Evolutionary conservation across 1,140 invertebrate genomes (phyloP).

Genomic region (Coptotermes formosanus): DNA sequence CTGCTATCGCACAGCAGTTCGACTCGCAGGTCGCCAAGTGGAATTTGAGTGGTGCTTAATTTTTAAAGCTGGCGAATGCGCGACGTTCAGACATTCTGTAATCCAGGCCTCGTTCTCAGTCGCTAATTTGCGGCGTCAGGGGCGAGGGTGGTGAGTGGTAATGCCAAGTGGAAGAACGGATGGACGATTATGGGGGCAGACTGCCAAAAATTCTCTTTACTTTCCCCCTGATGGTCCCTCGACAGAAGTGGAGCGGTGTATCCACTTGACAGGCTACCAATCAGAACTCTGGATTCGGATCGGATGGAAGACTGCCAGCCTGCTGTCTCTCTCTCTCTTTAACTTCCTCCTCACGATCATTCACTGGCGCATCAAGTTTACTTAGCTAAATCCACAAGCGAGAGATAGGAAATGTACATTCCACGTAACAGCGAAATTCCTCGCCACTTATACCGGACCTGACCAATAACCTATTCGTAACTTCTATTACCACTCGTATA

Average conservation of each 20-base stretch:
- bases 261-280: conserved; percentile 17
- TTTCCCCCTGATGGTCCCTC: neutral
- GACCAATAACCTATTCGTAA: neutral
- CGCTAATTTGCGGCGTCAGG: neutral
- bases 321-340: too few species aligned
- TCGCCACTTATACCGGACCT: neutral
- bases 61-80: neutral
- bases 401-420: neutral
- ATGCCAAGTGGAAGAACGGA: neutral
- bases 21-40: too few species aligned
- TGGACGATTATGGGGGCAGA: neutral
- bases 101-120: neutral
- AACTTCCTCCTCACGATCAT: neutral
- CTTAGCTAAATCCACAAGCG: neutral
- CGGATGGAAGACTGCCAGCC: neutral
- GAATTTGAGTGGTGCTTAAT: neutral
- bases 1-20: too few species aligned
- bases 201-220: conserved; percentile 16
- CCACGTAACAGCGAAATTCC: neutral
- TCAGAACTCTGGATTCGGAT: neutral
- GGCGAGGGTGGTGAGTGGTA: neutral
- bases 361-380: neutral
- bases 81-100: neutral
- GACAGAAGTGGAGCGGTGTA: neutral
- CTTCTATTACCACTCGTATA: neutral